Evolutionary conservation across 2,888 invertebrate genomes (phyloP).

Genomic region (Sicus ferrugineus): DNA sequence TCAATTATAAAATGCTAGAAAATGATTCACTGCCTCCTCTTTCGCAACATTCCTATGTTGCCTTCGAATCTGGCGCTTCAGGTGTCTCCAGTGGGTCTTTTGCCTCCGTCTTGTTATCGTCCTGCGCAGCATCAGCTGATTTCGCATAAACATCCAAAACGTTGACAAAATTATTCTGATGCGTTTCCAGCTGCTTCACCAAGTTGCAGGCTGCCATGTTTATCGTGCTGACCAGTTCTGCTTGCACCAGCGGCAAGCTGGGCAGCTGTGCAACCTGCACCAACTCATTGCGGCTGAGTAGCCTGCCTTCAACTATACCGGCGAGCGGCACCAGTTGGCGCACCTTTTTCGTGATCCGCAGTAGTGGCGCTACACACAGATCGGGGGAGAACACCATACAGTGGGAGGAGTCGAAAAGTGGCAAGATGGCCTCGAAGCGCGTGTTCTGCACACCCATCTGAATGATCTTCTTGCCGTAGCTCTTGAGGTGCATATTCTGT

Average conservation of each 20-base stretch:
- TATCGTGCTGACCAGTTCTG: constrained; percentile 74
- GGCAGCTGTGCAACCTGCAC: constrained; percentile 72
- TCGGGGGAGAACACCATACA: constrained; percentile 77
- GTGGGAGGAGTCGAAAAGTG: constrained; percentile 72
- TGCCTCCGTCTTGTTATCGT: not conserved
- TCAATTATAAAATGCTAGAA: too few species aligned
- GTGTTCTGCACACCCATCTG: constrained; percentile 73
- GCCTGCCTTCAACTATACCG: constrained; percentile 76
- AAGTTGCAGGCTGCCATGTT: constrained; percentile 72
- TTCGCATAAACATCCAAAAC: constrained; percentile 71
- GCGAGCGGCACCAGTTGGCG: constrained; percentile 78
- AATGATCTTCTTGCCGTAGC: constrained; percentile 73
- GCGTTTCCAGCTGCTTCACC: constrained; percentile 73
- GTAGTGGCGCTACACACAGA: constrained; percentile 69
- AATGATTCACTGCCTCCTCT: too few species aligned
- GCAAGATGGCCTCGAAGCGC: constrained; percentile 72
- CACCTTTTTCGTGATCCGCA: constrained; percentile 74
- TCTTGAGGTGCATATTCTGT: constrained; percentile 74
- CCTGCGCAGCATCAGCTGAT: not conserved
- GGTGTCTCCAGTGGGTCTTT: constrained; percentile 19
- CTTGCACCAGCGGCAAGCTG: constrained; percentile 72
- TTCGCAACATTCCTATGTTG: too few species aligned
- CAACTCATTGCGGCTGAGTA: constrained; percentile 76
- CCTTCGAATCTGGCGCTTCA: constrained; percentile 23
- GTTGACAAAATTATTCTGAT: constrained; percentile 74